A percentile compares a stretch with the other conserved stretches of the same genome.
phyloP scores from a whole-genome alignment of 2,113 vertebrate genomes.

The Glareola pratincola region DNA sequence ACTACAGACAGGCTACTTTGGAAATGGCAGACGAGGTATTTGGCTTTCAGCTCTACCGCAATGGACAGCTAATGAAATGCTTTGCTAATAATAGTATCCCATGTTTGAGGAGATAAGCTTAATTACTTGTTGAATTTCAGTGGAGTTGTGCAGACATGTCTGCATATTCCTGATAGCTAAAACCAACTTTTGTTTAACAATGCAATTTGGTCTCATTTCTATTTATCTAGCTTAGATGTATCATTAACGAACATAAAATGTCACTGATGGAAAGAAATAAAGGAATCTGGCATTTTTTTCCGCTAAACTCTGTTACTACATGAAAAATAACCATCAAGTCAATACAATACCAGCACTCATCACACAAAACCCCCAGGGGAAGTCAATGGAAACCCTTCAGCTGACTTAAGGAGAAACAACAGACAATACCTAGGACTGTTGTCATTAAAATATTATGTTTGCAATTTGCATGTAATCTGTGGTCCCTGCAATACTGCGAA shows the following conservation, averaged over 20 bases:
- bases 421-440: not conserved
- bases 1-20: not conserved
- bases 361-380: not conserved
- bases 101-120: constrained; percentile 27
- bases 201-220: not conserved
- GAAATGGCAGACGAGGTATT: constrained; percentile 37
- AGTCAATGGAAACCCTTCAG: not conserved
- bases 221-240: not conserved
- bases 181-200: not conserved
- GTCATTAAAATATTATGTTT: not conserved
- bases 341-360: not conserved
- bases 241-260: not conserved
- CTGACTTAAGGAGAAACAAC: not conserved
- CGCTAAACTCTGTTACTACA: not conserved
- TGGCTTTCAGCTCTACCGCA: not conserved
- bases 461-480: not conserved
- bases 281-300: not conserved
- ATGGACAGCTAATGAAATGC: constrained; percentile 45
- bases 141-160: constrained; percentile 36
- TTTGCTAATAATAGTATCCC: constrained; percentile 48
- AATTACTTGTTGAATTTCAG: constrained; percentile 25
- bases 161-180: not conserved
- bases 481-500: not conserved
- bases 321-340: not conserved
- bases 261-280: not conserved